phyloP scores from a whole-genome alignment of 2,888 invertebrate species.

The Corbicula japonica region DNA sequence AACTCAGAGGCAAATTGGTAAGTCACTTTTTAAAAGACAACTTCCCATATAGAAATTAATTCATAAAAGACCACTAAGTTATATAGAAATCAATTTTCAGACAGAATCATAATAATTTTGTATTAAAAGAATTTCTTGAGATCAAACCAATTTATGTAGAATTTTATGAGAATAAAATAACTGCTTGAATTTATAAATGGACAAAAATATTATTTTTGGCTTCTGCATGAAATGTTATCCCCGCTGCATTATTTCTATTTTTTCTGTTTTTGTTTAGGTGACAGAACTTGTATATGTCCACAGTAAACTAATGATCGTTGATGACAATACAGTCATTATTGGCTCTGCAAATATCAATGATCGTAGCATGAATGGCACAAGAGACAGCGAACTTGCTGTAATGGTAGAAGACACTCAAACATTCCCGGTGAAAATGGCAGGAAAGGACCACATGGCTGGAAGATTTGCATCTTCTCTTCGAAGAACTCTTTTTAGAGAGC shows the following conservation, averaged over 20 bases:
- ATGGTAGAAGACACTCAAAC: slow-evolving; percentile 91
- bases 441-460: slow-evolving; percentile 93
- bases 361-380: slow-evolving; percentile 95
- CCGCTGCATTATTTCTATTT: too few species aligned
- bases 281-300: slow-evolving; percentile 99
- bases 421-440: slow-evolving; percentile 91
- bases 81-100: too few species aligned
- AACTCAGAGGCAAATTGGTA: slow-evolving; percentile 90
- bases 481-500: slow-evolving; percentile 95
- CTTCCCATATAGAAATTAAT: too few species aligned
- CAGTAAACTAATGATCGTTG: slow-evolving; percentile 97
- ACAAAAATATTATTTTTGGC: too few species aligned
- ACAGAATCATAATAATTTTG: too few species aligned
- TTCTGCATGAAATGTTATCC: too few species aligned
- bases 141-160: too few species aligned
- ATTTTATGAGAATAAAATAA: too few species aligned
- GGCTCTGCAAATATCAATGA: slow-evolving; percentile 99
- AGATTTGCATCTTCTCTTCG: slow-evolving; percentile 94
- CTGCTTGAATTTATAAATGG: too few species aligned
- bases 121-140: too few species aligned
- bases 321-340: slow-evolving; percentile 96
- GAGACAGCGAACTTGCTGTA: slow-evolving; percentile 96
- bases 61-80: too few species aligned
- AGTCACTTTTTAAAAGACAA: not conserved
- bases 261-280: slow-evolving; percentile 89